These are phyloP conservation scores for Prunella strophiata DNA, from an alignment of 2,797 vertebrate genomes.

Conservation along the genomic window DNA sequence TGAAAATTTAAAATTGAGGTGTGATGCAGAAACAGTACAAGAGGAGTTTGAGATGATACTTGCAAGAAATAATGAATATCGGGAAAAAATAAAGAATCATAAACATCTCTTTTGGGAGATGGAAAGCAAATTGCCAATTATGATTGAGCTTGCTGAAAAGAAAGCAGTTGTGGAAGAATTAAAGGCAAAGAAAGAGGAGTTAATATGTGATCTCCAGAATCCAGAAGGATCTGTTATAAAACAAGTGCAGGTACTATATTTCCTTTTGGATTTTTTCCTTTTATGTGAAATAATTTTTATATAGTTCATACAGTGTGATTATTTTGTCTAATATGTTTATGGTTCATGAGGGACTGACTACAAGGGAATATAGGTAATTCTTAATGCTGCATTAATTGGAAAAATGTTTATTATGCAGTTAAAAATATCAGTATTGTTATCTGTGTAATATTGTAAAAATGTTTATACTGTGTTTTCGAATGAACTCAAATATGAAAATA, in stretches of 20 bases:
- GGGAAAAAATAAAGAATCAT: slow-evolving; percentile 75
- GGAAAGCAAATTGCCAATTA: slow-evolving; percentile 75
- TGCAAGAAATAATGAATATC: slow-evolving; percentile 75
- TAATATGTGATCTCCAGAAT: slow-evolving; percentile 69
- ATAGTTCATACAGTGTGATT: background rate
- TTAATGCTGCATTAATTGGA: background rate
- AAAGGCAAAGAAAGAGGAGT: slow-evolving; percentile 71
- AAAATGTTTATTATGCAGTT: background rate
- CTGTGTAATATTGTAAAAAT: background rate
- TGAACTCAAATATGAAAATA: background rate
- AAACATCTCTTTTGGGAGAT: slow-evolving; percentile 57
- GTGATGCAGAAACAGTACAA: slow-evolving; percentile 66
- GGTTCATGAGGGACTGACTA: background rate
- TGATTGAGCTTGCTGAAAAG: slow-evolving; percentile 74
- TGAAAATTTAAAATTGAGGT: slow-evolving; percentile 73
- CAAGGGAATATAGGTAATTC: background rate
- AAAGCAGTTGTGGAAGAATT: slow-evolving; percentile 65
- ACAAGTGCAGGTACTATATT: slow-evolving; percentile 74
- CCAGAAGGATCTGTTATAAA: slow-evolving; percentile 61
- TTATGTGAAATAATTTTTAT: background rate
- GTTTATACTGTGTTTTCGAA: fast-evolving
- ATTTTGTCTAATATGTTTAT: background rate
- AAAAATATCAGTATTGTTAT: background rate
- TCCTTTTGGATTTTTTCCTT: background rate
- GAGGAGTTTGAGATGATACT: slow-evolving; percentile 69